These are phyloP conservation scores for Cataglyphis rosenhaueri DNA, from an alignment of 2,888 invertebrate species.

Conservation along the genomic window DNA sequence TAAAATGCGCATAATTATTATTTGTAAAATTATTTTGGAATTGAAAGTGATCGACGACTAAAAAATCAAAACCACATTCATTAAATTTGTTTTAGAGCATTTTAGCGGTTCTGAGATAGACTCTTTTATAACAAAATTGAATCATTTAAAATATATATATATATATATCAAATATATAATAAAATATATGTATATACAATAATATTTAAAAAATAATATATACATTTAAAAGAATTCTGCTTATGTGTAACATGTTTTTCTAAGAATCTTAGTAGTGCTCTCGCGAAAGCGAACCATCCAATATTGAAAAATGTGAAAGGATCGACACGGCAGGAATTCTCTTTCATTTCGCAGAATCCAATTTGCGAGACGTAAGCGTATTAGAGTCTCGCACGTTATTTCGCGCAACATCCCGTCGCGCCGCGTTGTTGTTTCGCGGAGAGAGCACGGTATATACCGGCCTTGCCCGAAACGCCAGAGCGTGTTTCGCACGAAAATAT, in stretches of 20 bases:
- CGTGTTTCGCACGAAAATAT: constrained; percentile 48
- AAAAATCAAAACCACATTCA: neutral
- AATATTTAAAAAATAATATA: neutral
- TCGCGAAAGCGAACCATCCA: constrained; percentile 16
- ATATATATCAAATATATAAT: neutral
- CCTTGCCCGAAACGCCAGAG: constrained; percentile 24
- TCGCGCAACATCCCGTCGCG: constrained; percentile 55
- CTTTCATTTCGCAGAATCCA: constrained; percentile 59
- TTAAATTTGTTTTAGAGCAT: neutral
- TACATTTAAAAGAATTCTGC: neutral
- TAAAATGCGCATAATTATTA: neutral
- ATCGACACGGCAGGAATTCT: constrained; percentile 54
- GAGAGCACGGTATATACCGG: neutral
- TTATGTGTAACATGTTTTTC: neutral
- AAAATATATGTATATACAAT: no score
- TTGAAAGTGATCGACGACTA: neutral
- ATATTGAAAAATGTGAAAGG: constrained; percentile 37
- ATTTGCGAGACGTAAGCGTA: constrained; percentile 63
- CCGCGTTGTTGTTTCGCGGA: constrained; percentile 44
- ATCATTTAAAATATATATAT: neutral
- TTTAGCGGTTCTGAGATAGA: neutral
- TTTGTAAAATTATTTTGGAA: neutral
- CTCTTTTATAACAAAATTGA: neutral
- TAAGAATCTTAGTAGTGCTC: constrained; percentile 15
- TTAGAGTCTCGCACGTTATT: constrained; percentile 61